These are phyloP conservation scores for Gallirallus australis DNA, from an alignment of 2,797 vertebrate genomes.

Conservation along the genomic window DNA sequence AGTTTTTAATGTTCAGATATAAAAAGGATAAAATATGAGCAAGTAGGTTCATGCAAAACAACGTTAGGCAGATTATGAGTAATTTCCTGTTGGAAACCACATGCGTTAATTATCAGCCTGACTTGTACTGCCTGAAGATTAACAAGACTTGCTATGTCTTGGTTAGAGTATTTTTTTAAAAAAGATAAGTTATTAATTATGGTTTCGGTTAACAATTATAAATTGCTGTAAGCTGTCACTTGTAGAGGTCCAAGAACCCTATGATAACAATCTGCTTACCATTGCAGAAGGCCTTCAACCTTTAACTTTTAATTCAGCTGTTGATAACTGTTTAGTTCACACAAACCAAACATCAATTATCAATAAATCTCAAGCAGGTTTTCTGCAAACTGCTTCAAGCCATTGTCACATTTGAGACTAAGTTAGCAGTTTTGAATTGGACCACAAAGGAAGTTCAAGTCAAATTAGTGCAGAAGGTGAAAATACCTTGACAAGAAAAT, in stretches of 20 bases:
- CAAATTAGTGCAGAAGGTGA: background rate
- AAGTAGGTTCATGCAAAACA: background rate
- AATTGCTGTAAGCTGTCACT: background rate
- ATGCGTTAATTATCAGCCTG: background rate
- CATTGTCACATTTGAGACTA: background rate
- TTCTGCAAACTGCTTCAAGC: background rate
- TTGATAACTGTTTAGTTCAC: background rate
- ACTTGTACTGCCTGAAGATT: background rate
- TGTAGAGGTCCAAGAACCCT: background rate
- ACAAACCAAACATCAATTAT: background rate
- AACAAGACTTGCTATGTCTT: background rate
- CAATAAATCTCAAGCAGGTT: background rate
- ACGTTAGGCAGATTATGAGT: background rate
- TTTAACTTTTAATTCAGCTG: background rate
- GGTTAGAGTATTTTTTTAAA: background rate
- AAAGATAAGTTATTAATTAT: slow-evolving; percentile 6
- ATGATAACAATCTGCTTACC: background rate
- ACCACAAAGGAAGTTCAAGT: slow-evolving; percentile 10
- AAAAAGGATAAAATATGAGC: background rate
- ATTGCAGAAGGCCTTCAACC: background rate
- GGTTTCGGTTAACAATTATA: background rate
- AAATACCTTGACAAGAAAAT: background rate
- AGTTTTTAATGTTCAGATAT: background rate
- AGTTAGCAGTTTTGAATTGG: background rate
- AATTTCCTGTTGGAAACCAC: slow-evolving; percentile 51